Evolutionary conservation across 2,888 invertebrate genomes (phyloP).

Genomic region (Drosophila trichaetosa): DNA sequence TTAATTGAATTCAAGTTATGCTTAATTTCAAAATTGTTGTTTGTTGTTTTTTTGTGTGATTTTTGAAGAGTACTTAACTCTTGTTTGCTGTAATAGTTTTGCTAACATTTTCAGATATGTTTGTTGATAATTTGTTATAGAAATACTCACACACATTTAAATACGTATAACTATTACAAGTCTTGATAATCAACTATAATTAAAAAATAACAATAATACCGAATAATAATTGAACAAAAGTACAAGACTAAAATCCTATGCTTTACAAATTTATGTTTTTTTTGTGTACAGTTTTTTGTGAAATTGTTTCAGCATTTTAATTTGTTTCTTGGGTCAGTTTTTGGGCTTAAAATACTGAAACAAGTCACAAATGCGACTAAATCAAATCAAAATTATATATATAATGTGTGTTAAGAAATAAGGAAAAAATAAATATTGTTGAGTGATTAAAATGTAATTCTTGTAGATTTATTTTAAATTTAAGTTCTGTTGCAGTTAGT

Average conservation of each 20-base stretch:
- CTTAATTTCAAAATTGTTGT: constrained; percentile 35
- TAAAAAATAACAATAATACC: neutral
- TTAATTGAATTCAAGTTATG: constrained; percentile 51
- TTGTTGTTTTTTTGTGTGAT: constrained; percentile 65
- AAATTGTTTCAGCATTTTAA: constrained; percentile 76
- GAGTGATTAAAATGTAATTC: constrained; percentile 3
- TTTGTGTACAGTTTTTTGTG: constrained; percentile 44
- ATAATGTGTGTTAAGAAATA: neutral
- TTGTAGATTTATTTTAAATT: neutral
- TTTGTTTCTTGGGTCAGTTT: constrained; percentile 70
- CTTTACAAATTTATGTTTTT: neutral
- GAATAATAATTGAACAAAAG: neutral
- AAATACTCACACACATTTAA: constrained; percentile 17
- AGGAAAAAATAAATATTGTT: neutral
- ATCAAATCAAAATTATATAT: neutral
- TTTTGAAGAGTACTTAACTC: constrained; percentile 76
- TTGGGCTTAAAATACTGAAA: constrained; percentile 71
- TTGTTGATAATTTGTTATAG: constrained; percentile 47
- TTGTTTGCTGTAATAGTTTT: constrained; percentile 65
- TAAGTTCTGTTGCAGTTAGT: constrained; percentile 1
- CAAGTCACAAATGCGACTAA: constrained; percentile 62
- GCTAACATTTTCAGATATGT: constrained; percentile 54
- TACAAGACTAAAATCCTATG: neutral
- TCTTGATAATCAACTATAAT: neutral
- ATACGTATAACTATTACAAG: constrained; percentile 19